Evolutionary conservation across 2,888 invertebrate species (phyloP).

Genomic region (Hypercompe scribonia): DNA sequence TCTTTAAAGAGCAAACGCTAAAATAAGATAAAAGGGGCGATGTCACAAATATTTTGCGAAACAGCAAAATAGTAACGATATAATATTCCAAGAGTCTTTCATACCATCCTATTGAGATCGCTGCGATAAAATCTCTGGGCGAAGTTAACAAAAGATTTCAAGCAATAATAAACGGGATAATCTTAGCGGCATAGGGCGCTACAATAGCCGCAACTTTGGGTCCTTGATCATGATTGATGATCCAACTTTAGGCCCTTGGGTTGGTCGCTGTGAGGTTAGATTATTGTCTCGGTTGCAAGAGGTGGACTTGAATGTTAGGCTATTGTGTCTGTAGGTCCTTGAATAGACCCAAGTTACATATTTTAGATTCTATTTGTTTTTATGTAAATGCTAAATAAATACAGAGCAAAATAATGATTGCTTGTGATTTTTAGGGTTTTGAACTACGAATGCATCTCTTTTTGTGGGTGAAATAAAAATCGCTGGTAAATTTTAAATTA

Average conservation of each 20-base stretch:
- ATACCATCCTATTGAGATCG: conserved; percentile 34
- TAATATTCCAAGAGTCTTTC: conserved; percentile 21
- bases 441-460: too few species aligned
- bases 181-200: conserved; percentile 43
- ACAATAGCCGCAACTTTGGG: conserved; percentile 57
- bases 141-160: conserved; percentile 54
- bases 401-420: too few species aligned
- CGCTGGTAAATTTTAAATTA: too few species aligned
- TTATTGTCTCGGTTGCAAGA: conserved; percentile 8
- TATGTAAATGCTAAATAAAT: not conserved
- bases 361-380: not conserved
- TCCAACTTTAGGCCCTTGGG: conserved; percentile 39
- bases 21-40: conserved; percentile 10
- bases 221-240: conserved; percentile 58
- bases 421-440: too few species aligned
- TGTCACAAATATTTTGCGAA: conserved; percentile 16
- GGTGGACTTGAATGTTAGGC: conserved; percentile 1
- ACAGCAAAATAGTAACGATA: conserved; percentile 26
- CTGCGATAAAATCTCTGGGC: conserved; percentile 44
- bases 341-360: not conserved
- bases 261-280: conserved; percentile 17
- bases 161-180: conserved; percentile 59
- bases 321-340: not conserved
- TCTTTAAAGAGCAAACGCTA: not conserved
- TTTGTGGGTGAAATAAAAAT: too few species aligned